These are phyloP conservation scores for Silurus meridionalis DNA, from an alignment of 2,113 vertebrate genomes.

Conservation along the genomic window DNA sequence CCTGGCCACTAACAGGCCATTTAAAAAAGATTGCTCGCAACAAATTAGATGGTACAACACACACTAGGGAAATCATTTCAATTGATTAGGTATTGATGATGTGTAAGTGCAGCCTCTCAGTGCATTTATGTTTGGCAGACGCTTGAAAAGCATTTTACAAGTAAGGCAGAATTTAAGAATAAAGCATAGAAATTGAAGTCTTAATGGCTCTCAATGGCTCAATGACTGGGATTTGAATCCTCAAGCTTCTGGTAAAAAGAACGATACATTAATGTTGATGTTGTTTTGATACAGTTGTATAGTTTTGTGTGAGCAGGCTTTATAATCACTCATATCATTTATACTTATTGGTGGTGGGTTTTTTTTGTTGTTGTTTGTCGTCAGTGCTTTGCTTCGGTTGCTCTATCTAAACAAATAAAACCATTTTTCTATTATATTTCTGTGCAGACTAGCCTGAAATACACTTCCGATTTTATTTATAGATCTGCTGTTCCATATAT, in stretches of 20 bases:
- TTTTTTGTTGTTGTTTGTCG: no score
- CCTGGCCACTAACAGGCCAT: not conserved
- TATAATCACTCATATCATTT: not conserved
- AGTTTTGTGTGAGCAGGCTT: not conserved
- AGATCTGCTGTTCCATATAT: not conserved
- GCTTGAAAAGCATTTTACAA: not conserved
- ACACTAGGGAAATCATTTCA: slow-evolving; percentile 19
- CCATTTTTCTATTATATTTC: not conserved
- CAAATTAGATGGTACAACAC: not conserved
- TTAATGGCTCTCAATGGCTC: not conserved
- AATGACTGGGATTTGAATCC: not conserved
- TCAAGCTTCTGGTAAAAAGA: not conserved
- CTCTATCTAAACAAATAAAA: not conserved
- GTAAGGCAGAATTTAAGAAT: not conserved
- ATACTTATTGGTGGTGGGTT: not conserved
- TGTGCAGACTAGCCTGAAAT: not conserved
- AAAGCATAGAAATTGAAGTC: not conserved
- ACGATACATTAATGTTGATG: not conserved
- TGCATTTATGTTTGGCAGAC: not conserved
- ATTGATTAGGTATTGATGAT: slow-evolving; percentile 21
- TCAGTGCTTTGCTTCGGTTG: not conserved
- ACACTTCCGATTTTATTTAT: not conserved
- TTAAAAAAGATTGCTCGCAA: not conserved
- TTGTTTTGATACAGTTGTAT: not conserved
- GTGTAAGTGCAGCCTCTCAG: not conserved